Evolutionary conservation across 2,888 invertebrate genomes (phyloP), one percentile per base, ranked within the genome.

Genomic region (Hyposoter didymator): DNA sequence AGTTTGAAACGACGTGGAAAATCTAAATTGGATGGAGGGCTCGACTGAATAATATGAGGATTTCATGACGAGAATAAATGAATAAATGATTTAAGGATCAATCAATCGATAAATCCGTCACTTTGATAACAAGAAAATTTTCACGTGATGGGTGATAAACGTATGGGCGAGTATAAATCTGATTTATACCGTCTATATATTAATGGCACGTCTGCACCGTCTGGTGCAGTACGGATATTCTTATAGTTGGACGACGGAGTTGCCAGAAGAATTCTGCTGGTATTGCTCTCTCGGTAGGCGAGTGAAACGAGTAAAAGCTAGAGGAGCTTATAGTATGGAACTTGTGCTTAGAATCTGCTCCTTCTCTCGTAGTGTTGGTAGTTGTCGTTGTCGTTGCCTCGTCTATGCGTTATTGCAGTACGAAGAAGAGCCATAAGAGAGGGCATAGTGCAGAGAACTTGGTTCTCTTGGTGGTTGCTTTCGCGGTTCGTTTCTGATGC

Each of bases 391-490:
- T 62, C 78, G 82, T 79, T 73, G 83, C 80, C 83, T 85, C 67
- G 80, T 22, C 59, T 78, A 85, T 85, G 79, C 85, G 67, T 85
- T 85, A 85, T 85, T 85, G 80, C 79, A 73, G 85, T 73, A 83
- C 73, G 83, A 85, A 83, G 76, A 83, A 76, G 79, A 82, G 70
- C 55, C 72, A 76, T 73, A 76, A 80, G 79, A 32, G 79, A 82
- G 69, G 62, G 62, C 73, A 78, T n/a, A 35, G 66, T 43, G 64
- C 82, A 74, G 59, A 28, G 35, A 62, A 55, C 69, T 74, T 74
- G 55, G 52, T 66, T 72, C 67, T 67, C 49, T 67, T 70, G 49
- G 35, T 64, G 52, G 55, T 35, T 66, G 82, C 49, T 79, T 69
- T 45, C 49, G 66, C 67, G 55, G 82, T 70, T 75, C 49, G 35